Evolutionary conservation across 2,888 invertebrate species (phyloP).

Genomic region (Melanophora roralis): DNA sequence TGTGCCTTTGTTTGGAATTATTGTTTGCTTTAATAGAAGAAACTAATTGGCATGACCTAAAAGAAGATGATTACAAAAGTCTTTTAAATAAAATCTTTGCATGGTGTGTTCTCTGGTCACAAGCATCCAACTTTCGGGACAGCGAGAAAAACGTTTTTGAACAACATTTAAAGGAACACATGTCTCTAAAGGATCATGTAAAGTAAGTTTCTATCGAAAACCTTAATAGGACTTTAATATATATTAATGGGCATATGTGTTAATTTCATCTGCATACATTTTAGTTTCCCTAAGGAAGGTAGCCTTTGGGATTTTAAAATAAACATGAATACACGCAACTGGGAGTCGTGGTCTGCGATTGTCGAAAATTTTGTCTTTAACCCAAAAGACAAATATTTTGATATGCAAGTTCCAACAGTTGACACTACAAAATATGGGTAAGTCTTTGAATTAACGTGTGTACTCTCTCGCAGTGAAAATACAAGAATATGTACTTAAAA

Average conservation of each 20-base stretch:
- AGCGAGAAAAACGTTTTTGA: constrained; percentile 84
- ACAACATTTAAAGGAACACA: constrained; percentile 81
- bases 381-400: constrained; percentile 86
- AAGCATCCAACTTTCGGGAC: constrained; percentile 91
- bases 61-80: constrained; percentile 80
- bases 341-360: constrained; percentile 88
- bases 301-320: constrained; percentile 88
- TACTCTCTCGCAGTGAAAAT: too few species aligned
- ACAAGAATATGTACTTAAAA: too few species aligned
- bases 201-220: constrained; percentile 62
- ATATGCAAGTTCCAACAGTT: constrained; percentile 93
- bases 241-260: too few species aligned
- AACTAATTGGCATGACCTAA: constrained; percentile 78
- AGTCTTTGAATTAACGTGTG: too few species aligned
- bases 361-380: constrained; percentile 86
- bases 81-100: constrained; percentile 87
- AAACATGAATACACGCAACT: constrained; percentile 82
- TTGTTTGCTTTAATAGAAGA: constrained; percentile 83
- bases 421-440: constrained; percentile 92
- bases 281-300: constrained; percentile 82
- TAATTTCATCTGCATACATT: too few species aligned
- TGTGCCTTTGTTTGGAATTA: constrained; percentile 85
- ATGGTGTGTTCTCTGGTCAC: constrained; percentile 89
- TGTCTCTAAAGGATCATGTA: constrained; percentile 76
- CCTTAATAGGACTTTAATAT: neutral